phyloP scores from a whole-genome alignment of 1,140 invertebrate genomes.

The Prorops nasuta region DNA sequence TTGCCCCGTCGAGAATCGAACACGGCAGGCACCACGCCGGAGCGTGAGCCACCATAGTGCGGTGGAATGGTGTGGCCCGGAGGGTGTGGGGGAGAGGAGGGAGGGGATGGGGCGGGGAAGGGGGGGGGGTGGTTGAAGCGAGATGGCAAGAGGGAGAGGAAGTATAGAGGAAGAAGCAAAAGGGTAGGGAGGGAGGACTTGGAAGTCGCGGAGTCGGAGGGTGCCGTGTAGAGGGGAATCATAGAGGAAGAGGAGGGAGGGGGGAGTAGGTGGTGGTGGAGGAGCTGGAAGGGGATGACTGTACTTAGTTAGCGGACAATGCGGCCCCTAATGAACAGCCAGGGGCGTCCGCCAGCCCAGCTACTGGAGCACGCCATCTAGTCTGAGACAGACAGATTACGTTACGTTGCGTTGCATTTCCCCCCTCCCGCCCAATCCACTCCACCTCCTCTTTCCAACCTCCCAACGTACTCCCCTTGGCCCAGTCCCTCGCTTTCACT shows the following conservation, averaged over 20 bases:
- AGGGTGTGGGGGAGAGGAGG: slow-evolving; percentile 12
- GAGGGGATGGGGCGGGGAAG: not conserved
- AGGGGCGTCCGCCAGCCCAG: slow-evolving; percentile 46
- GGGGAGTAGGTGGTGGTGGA: slow-evolving; percentile 16
- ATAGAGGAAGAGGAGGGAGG: not conserved
- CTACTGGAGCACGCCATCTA: slow-evolving; percentile 43
- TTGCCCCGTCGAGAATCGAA: slow-evolving; percentile 19
- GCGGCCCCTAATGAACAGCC: slow-evolving; percentile 57
- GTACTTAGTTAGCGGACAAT: slow-evolving; percentile 59
- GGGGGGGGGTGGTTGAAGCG: slow-evolving; percentile 17
- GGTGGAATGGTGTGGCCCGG: slow-evolving; percentile 20
- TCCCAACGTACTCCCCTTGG: no score
- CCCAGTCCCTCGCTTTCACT: no score
- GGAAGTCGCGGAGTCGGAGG: slow-evolving; percentile 13
- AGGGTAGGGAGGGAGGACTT: slow-evolving; percentile 6
- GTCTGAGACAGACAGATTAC: slow-evolving; percentile 50
- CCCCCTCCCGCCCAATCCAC: no score
- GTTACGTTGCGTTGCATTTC: slow-evolving; percentile 41
- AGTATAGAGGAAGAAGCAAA: not conserved
- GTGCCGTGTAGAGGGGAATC: not conserved
- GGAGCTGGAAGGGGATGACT: slow-evolving; percentile 26
- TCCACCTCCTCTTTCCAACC: not conserved
- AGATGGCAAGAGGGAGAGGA: slow-evolving; percentile 20
- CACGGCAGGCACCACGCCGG: slow-evolving; percentile 3
- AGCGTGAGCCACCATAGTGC: slow-evolving; percentile 19